A percentile compares a stretch with the other conserved stretches of the same genome.
Conservation (phyloP, 2,797 vertebrate species). For the Orientallactaga sibirica region DNA sequence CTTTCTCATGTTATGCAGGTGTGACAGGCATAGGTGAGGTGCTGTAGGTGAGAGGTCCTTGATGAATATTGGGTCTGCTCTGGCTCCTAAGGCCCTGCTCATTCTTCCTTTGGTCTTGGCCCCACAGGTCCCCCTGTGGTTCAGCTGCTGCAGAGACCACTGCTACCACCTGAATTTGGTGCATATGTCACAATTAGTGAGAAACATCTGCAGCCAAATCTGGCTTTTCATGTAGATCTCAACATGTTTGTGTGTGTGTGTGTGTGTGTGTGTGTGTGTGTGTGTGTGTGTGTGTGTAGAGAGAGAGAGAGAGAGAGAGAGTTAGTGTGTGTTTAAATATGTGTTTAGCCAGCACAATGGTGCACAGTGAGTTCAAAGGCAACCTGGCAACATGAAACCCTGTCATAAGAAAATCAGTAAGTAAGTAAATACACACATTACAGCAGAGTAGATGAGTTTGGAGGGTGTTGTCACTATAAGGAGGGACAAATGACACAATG, state of each 20-base stretch:
- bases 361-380: no score
- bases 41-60: background rate
- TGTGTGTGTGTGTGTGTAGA: no score
- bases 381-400: no score
- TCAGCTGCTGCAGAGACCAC: no score
- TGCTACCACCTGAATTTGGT: background rate
- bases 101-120: background rate
- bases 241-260: background rate
- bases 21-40: background rate
- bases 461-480: background rate
- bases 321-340: no score
- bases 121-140: fast-evolving
- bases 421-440: background rate
- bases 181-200: no score
- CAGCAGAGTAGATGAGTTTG: background rate
- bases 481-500: no score
- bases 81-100: background rate
- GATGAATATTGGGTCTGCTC: background rate
- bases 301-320: no score
- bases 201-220: no score
- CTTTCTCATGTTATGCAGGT: background rate
- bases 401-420: no score
- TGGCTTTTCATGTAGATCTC: background rate
- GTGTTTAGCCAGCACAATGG: no score
- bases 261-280: background rate